Evolutionary conservation across 2,888 invertebrate species (phyloP), one percentile per base, ranked within the genome.

Genomic region (Polymixis lichenea): DNA sequence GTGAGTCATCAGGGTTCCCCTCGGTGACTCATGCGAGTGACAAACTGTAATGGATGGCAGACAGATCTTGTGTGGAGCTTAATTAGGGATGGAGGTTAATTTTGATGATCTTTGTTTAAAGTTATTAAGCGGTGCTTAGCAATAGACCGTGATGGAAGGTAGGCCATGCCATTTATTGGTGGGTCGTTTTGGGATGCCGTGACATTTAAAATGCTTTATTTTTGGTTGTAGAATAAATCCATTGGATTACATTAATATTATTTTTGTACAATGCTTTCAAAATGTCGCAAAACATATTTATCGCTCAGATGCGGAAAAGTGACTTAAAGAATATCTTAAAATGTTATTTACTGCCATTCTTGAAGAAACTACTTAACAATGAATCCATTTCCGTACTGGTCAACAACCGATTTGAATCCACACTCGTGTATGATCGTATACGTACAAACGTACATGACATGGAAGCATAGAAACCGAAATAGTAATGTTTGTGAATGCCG

Each of bases 1-100:
- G 72, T 91, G 91, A 91, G 88, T 91, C 91, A 90, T 71, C 85
- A 90, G 91, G 92, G 88, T 87, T 87, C 88, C 91, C 91, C 88
- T 85, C 58, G 32, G 69, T 91, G 91, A 91, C 79, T 91, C 90
- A 90, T 56, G 69, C 58, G 38, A 60, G 80, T 85, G 83, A 86
- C 87, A 85, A 75, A 83, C 68, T 72, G 86, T 58, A 70, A 62
- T 58, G 55, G 71, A 77, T 62, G 79, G 55, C 72, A 86, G 83
- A 86, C 72, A 17, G 55, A 83, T 82, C 61, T 68, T 25, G 46
- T 62, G 67, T 62, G 58, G 56, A 62, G 70, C 32, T 25, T 62
- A 60, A 69, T 78, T 77, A 69, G 68, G 32, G 38, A 83, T 53
- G 8, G 17, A 13, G 56, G 13, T 58, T 58, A 17, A 72, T 68